phyloP scores from a whole-genome alignment of 1,140 invertebrate genomes.

The Drosophila saltans region DNA sequence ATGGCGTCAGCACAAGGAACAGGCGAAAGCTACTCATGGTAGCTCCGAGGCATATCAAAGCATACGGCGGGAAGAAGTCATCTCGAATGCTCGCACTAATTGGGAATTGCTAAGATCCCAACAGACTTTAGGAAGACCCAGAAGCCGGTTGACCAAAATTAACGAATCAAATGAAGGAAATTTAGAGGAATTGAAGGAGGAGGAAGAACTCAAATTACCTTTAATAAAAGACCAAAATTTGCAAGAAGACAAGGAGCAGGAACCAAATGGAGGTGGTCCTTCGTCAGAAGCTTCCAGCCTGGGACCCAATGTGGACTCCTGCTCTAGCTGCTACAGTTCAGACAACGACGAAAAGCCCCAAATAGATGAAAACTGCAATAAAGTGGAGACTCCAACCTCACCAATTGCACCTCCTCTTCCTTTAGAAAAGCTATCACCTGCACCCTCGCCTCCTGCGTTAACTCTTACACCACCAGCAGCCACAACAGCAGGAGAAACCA shows the following conservation, averaged over 20 bases:
- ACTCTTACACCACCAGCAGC: slow-evolving; percentile 60
- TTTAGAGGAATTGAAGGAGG: slow-evolving; percentile 87
- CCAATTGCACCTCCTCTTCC: slow-evolving; percentile 12
- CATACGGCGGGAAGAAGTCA: slow-evolving; percentile 89
- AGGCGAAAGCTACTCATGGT: slow-evolving; percentile 87
- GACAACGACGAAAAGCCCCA: slow-evolving; percentile 84
- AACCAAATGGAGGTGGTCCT: slow-evolving; percentile 62
- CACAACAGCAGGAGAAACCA: slow-evolving; percentile 1
- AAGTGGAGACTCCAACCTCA: slow-evolving; percentile 20
- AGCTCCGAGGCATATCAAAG: slow-evolving; percentile 88
- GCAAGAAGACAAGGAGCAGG: slow-evolving; percentile 42
- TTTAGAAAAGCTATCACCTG: slow-evolving; percentile 12
- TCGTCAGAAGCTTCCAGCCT: slow-evolving; percentile 85
- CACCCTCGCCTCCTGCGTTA: slow-evolving; percentile 55
- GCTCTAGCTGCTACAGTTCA: slow-evolving; percentile 85
- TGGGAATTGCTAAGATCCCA: slow-evolving; percentile 91
- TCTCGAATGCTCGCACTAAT: slow-evolving; percentile 91
- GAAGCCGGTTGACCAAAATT: slow-evolving; percentile 68
- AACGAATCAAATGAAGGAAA: slow-evolving; percentile 70
- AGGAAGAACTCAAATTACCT: slow-evolving; percentile 85
- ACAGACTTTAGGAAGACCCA: slow-evolving; percentile 66
- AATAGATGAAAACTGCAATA: slow-evolving; percentile 68
- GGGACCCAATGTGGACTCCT: slow-evolving; percentile 87
- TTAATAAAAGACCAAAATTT: slow-evolving; percentile 58
- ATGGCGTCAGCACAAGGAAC: slow-evolving; percentile 90